Conservation (phyloP, 2,113 vertebrate genomes). For the Pseudorectes ferrugineus region DNA sequence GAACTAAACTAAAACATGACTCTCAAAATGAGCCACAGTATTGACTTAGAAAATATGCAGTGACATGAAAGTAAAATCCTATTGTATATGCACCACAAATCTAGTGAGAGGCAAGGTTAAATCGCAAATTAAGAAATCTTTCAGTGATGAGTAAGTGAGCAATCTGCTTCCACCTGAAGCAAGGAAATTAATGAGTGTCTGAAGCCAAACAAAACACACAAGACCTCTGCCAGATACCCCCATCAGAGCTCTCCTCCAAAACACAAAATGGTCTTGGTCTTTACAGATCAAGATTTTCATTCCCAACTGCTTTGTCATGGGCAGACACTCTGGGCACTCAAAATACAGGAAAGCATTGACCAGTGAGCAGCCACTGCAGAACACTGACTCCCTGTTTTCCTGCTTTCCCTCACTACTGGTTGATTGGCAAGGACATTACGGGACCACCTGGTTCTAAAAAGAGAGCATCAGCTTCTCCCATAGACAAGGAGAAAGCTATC, state of each 20-base stretch:
- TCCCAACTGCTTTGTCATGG: not conserved
- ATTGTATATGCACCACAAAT: not conserved
- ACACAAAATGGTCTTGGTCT: not conserved
- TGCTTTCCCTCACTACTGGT: not conserved
- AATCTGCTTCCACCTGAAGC: not conserved
- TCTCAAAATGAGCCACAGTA: not conserved
- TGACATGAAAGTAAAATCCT: not conserved
- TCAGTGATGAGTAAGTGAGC: not conserved
- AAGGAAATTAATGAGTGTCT: not conserved
- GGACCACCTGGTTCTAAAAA: not conserved
- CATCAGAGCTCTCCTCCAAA: not conserved
- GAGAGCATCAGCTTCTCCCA: not conserved
- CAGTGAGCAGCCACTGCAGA: not conserved
- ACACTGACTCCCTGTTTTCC: not conserved
- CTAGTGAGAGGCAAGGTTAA: not conserved
- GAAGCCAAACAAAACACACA: not conserved
- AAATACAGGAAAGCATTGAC: not conserved
- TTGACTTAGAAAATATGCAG: not conserved
- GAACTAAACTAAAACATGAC: not conserved
- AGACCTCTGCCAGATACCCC: not conserved
- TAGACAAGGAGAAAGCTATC: not conserved
- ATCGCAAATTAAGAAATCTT: not conserved
- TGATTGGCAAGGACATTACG: not conserved
- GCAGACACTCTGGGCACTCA: not conserved
- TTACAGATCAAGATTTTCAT: not conserved